Evolutionary conservation across 2,888 invertebrate species (phyloP), one percentile per base, ranked within the genome.

Genomic region (Drosophila borborema): DNA sequence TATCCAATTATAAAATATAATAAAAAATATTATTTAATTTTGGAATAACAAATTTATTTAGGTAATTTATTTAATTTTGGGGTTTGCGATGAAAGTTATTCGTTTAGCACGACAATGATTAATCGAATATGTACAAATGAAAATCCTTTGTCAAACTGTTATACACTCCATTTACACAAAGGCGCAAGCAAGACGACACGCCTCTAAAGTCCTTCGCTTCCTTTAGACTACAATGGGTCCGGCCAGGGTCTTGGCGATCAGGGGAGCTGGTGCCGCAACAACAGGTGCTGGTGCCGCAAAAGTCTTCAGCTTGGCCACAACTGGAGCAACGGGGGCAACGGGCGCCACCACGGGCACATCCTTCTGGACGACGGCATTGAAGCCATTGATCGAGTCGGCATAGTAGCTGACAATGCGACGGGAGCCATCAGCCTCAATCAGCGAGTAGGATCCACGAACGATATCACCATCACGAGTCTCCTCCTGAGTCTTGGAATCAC

Each of bases 391-490:
- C 38, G 86, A 71, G 72, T 93, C 93, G 55, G 93, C 92, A 45
- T 92, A 91, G 72, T 93, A 93, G 59, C 85, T 90, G 28, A 93
- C 93, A 60, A 90, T 92, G 54, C 93, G 91, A 59, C 91, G 90
- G 58, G 87, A 91, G 36, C 93, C 93, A 84, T 93, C 93, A 60
- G 93, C 83, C 77, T 93, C 93, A 55, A 92, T 89, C 66, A 93
- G 71, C 0, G 93, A 92, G 78, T 93, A 93, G 72, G 91, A 91
- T 38, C 93, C 93, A 68, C 90, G 91, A 0, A 93, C 93, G 9
- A 92, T 80, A 82, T 93, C 93, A 48, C 93, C 93, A 76, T 92
- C 91, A 54, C 93, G 92, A 8, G 90, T 88, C 79, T 93, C 93
- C 62, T 89, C 85, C 74, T 93, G 93, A 43, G 89, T 93, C 88